These are phyloP conservation scores for Tiliqua scincoides DNA, from an alignment of 2,113 vertebrate species.

Conservation along the genomic window DNA sequence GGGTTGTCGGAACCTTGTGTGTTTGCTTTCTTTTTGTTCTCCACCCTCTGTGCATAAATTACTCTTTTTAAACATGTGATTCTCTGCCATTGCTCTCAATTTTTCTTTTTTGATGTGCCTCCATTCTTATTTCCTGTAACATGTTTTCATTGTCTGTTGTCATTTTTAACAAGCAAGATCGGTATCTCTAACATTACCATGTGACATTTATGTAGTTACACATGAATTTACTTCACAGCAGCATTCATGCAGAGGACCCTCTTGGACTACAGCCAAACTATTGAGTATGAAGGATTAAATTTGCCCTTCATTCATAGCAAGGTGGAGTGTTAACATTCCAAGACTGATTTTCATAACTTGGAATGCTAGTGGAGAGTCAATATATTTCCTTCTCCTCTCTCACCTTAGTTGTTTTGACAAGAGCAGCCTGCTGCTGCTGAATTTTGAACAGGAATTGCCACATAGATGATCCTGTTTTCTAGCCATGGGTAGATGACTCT, in stretches of 20 bases:
- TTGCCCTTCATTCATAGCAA: slow-evolving; percentile 61
- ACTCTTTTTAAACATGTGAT: not conserved
- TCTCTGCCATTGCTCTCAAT: not conserved
- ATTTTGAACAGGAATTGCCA: slow-evolving; percentile 35
- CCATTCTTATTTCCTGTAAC: slow-evolving; percentile 27
- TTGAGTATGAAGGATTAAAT: slow-evolving; percentile 63
- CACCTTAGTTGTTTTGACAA: slow-evolving; percentile 31
- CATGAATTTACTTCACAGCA: slow-evolving; percentile 55
- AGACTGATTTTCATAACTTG: slow-evolving; percentile 69
- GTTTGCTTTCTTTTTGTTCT: too few species aligned
- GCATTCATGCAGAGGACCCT: slow-evolving; percentile 57
- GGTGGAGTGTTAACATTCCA: slow-evolving; percentile 60
- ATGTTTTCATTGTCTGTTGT: not conserved
- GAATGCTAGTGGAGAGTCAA: slow-evolving; percentile 54
- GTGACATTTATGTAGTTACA: slow-evolving; percentile 53
- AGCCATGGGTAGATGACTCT: slow-evolving; percentile 46
- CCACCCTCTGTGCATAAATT: rapidly evolving
- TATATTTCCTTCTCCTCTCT: slow-evolving; percentile 65
- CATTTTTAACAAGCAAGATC: too few species aligned
- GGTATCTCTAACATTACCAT: slow-evolving; percentile 42
- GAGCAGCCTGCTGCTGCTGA: slow-evolving; percentile 45
- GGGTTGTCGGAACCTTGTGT: too few species aligned
- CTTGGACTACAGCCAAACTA: slow-evolving; percentile 64
- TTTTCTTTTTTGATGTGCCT: slow-evolving; percentile 14
- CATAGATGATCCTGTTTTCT: slow-evolving; percentile 34